Conservation (phyloP, 2,797 vertebrate genomes). For the Channallabes apus region DNA sequence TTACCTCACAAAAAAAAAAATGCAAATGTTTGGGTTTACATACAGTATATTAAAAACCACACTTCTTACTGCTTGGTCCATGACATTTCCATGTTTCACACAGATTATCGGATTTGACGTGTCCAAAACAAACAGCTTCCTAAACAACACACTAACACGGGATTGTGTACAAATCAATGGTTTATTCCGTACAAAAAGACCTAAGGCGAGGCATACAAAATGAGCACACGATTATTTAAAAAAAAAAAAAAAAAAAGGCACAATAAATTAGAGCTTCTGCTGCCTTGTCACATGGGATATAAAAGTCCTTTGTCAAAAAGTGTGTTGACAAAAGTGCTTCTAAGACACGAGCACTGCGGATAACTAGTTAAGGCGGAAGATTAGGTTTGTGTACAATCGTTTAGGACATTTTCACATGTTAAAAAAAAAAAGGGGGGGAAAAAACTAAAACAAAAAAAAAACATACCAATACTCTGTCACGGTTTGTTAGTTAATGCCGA, state of each 20-base stretch:
- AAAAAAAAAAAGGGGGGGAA: background rate
- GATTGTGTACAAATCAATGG: conserved; percentile 34
- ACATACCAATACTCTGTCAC: background rate
- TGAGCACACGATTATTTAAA: conserved; percentile 68
- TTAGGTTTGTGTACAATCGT: conserved; percentile 25
- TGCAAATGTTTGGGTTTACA: background rate
- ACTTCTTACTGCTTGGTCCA: background rate
- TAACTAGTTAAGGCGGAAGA: conserved; percentile 44
- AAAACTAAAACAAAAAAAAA: no score
- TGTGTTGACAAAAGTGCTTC: conserved; percentile 56
- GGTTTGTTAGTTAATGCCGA: conserved; percentile 20
- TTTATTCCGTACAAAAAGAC: conserved; percentile 56
- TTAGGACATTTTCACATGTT: background rate
- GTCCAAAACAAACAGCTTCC: background rate
- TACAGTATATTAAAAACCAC: background rate
- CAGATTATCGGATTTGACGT: background rate
- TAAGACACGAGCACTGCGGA: conserved; percentile 8
- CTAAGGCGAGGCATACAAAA: conserved; percentile 46
- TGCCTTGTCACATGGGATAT: conserved; percentile 73
- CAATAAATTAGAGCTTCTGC: conserved; percentile 74
- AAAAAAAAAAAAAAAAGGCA: conserved; percentile 78
- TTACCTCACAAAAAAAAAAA: background rate
- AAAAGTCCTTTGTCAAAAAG: conserved; percentile 54
- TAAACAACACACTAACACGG: background rate
- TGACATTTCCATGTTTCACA: background rate